Conservation (phyloP, 2,888 invertebrate species). For the Baronia brevicornis region DNA sequence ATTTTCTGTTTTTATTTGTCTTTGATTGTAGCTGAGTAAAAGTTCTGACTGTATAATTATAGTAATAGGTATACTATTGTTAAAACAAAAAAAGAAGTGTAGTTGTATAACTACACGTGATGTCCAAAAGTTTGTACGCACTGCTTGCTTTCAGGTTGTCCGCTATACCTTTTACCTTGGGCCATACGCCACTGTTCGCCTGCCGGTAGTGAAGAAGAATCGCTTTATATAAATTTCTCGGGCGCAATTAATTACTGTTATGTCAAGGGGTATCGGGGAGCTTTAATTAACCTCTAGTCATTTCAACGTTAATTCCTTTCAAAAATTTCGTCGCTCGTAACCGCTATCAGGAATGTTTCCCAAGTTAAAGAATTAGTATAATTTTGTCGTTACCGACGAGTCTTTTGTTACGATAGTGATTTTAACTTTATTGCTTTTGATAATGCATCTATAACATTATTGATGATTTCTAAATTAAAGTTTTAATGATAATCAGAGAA, state of each 20-base stretch:
- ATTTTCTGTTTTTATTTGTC: too few relatives aligned
- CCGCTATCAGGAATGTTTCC: conserved; percentile 16
- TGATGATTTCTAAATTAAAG: too few relatives aligned
- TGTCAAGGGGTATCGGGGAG: conserved; percentile 48
- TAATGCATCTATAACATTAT: conserved; percentile 10
- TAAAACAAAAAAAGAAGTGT: too few relatives aligned
- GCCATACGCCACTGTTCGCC: conserved; percentile 37
- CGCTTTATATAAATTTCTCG: conserved; percentile 60
- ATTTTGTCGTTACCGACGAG: conserved; percentile 14
- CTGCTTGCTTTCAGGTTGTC: too few relatives aligned
- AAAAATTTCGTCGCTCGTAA: conserved; percentile 19
- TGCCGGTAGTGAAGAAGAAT: conserved; percentile 59
- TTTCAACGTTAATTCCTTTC: conserved; percentile 22
- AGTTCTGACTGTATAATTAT: too few relatives aligned
- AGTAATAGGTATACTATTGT: too few relatives aligned
- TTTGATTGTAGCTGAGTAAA: too few relatives aligned
- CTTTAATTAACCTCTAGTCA: conserved; percentile 52
- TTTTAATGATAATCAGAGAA: too few relatives aligned
- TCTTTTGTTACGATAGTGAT: conserved; percentile 4
- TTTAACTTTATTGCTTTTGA: conserved; percentile 9
- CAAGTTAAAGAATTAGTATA: conserved; percentile 16
- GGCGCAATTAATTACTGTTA: conserved; percentile 62
- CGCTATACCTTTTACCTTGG: conserved; percentile 23
- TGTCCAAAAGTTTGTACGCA: too few relatives aligned
- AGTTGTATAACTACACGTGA: too few relatives aligned